A percentile compares a stretch with the other conserved stretches of the same genome.
phyloP scores from a whole-genome alignment of 2,113 vertebrate genomes.

The Eurypyga helias region DNA sequence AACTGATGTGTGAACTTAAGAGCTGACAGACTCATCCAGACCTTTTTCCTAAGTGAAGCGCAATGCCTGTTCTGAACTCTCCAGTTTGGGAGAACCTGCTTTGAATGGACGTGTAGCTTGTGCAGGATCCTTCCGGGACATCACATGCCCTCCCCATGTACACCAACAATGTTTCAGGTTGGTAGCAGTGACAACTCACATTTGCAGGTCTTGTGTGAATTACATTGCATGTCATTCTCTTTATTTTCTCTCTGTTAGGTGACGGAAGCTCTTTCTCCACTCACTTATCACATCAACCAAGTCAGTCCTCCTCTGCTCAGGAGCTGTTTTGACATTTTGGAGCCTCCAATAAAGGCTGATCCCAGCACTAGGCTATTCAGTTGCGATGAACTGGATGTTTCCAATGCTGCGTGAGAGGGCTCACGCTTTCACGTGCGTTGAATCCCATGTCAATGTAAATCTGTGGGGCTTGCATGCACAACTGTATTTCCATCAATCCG shows the following conservation, averaged over 20 bases:
- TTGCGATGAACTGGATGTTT: background rate
- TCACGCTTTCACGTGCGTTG: background rate
- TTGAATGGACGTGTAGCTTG: background rate
- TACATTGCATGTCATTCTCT: background rate
- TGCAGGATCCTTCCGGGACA: background rate
- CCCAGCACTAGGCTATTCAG: background rate
- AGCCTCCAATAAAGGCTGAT: background rate
- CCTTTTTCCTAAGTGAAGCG: background rate
- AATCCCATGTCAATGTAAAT: background rate
- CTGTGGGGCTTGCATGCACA: background rate
- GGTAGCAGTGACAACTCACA: background rate
- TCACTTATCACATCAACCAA: background rate
- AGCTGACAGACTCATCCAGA: background rate
- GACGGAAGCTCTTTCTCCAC: background rate
- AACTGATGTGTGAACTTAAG: background rate
- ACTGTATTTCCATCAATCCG: background rate
- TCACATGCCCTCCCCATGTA: accelerated
- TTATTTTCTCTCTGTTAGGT: background rate
- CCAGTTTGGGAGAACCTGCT: background rate
- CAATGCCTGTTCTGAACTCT: background rate
- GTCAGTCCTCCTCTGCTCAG: background rate
- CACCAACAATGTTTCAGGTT: background rate
- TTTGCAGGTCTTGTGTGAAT: background rate
- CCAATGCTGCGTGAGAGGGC: background rate
- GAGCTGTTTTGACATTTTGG: background rate